Evolutionary conservation across 1,140 invertebrate genomes (phyloP).

Genomic region (Temnothorax curvispinosus): DNA sequence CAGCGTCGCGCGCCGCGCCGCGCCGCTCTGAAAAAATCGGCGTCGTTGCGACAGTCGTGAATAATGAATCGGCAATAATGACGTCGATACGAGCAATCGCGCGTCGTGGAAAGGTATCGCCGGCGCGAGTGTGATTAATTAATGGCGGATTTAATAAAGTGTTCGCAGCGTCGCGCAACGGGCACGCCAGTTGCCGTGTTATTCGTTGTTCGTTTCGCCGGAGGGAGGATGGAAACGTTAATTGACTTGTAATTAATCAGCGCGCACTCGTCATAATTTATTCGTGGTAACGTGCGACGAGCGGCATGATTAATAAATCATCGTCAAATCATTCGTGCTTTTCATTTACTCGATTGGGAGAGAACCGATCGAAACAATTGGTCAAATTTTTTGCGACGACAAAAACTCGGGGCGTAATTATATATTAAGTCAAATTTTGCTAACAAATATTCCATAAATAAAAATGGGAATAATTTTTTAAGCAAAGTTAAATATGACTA

Average conservation of each 20-base stretch:
- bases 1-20: slow-evolving; percentile 1
- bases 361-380: not conserved
- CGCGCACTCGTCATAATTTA: slow-evolving; percentile 54
- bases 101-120: slow-evolving; percentile 35
- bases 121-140: slow-evolving; percentile 32
- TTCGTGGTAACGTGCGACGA: slow-evolving; percentile 51
- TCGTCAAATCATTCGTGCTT: not conserved
- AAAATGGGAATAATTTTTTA: not conserved
- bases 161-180: slow-evolving; percentile 11
- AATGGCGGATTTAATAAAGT: slow-evolving; percentile 57
- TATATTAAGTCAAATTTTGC: not conserved
- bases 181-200: slow-evolving; percentile 4
- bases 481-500: not conserved
- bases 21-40: slow-evolving; percentile 13
- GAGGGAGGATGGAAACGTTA: not conserved
- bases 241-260: slow-evolving; percentile 61
- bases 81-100: slow-evolving; percentile 51
- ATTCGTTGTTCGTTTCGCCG: slow-evolving; percentile 40
- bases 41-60: slow-evolving; percentile 37
- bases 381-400: not conserved
- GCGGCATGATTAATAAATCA: slow-evolving; percentile 57
- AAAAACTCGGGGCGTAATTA: not conserved
- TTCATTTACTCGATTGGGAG: not conserved
- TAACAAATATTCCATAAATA: not conserved
- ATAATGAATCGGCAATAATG: slow-evolving; percentile 57